Percentiles rank a stretch among this genome's conserved stretches.
Evolutionary conservation across 2,888 invertebrate species (phyloP).

Genomic region (Liodrosophila aerea): DNA sequence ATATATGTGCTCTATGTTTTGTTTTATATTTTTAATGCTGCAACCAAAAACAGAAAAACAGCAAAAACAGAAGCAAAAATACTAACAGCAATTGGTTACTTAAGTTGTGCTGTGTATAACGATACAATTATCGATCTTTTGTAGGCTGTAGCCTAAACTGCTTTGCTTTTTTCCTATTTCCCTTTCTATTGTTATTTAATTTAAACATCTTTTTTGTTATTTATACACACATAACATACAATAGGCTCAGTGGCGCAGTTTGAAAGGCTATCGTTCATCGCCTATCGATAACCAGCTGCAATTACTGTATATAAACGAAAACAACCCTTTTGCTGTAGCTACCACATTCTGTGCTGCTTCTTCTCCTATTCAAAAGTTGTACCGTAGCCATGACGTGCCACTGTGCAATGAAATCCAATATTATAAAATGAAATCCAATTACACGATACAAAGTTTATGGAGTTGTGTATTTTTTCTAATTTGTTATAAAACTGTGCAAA

Average conservation of each 20-base stretch:
- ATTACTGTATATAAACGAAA: too few species aligned
- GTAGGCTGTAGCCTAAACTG: constrained; percentile 2
- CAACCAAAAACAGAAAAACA: constrained; percentile 13
- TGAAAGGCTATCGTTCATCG: too few species aligned
- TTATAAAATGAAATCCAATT: not conserved
- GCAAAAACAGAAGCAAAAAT: constrained; percentile 21
- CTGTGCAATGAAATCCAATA: constrained; percentile 20
- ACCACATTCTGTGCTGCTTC: constrained; percentile 7
- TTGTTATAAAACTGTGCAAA: constrained; percentile 40
- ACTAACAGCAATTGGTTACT: constrained; percentile 24
- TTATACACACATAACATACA: constrained; percentile 54
- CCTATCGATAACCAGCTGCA: not conserved
- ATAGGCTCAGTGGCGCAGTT: too few species aligned
- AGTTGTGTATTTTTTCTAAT: constrained; percentile 38
- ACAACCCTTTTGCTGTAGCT: not conserved
- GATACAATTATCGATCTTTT: constrained; percentile 2
- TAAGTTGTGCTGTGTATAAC: constrained; percentile 13
- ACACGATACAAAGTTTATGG: too few species aligned
- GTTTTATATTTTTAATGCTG: too few species aligned
- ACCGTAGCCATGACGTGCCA: constrained; percentile 36
- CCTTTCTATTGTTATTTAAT: constrained; percentile 23
- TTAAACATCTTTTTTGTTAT: constrained; percentile 30
- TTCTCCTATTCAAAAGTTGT: constrained; percentile 24
- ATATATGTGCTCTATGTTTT: too few species aligned
- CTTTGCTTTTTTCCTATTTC: constrained; percentile 5